phyloP scores from a whole-genome alignment of 2,113 vertebrate genomes.

The Passer montanus region DNA sequence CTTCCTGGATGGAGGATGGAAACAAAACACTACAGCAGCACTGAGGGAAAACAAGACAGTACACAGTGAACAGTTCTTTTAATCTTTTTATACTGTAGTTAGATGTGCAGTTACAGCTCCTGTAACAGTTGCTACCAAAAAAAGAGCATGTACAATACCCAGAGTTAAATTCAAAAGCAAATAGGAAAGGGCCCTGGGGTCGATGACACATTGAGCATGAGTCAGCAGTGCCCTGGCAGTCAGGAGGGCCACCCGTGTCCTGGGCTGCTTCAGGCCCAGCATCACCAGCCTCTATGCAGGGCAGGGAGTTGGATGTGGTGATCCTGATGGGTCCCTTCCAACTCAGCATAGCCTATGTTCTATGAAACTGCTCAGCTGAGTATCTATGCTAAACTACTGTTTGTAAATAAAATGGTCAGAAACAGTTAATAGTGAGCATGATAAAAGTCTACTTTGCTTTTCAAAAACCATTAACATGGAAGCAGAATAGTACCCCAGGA shows the following conservation, averaged over 20 bases:
- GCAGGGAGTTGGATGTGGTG: neutral
- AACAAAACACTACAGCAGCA: neutral
- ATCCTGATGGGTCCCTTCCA: neutral
- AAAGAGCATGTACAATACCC: constrained; percentile 56
- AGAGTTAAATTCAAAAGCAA: constrained; percentile 58
- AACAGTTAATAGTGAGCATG: neutral
- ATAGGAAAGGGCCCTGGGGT: neutral
- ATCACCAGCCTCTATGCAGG: accelerated
- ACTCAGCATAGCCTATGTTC: neutral
- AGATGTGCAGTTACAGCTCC: constrained; percentile 48
- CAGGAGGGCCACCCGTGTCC: neutral
- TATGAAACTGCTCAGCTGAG: neutral
- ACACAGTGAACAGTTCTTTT: constrained; percentile 22
- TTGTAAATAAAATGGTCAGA: constrained; percentile 25
- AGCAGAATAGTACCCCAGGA: neutral
- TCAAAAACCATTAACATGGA: neutral
- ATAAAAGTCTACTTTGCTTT: neutral
- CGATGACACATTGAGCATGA: neutral
- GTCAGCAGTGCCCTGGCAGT: neutral
- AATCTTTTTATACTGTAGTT: constrained; percentile 52
- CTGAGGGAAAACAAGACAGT: neutral
- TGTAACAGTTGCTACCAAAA: constrained; percentile 66
- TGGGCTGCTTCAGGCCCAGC: neutral
- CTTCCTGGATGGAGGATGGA: accelerated
- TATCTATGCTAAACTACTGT: constrained; percentile 24